Evolutionary conservation across 2,797 vertebrate genomes (phyloP).

Genomic region (Nasua narica): DNA sequence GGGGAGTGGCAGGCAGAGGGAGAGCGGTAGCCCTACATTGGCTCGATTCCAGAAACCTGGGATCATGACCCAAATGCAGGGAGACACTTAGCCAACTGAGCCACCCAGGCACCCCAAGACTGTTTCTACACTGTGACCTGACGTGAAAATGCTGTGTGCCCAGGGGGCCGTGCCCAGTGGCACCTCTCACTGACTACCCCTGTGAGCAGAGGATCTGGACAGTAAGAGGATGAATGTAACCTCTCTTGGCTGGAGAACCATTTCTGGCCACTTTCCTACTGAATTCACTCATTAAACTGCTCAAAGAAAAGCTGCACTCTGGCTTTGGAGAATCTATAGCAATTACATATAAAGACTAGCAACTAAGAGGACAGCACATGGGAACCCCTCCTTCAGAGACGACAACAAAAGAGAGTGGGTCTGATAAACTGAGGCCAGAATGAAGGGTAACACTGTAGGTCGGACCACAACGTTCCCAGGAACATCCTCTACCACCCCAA

Average conservation of each 20-base stretch:
- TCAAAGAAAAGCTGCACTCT: constrained; percentile 50
- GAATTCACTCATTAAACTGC: constrained; percentile 72
- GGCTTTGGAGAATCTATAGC: constrained; percentile 35
- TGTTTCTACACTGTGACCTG: background rate
- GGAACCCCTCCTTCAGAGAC: constrained; percentile 38
- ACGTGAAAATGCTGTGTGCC: background rate
- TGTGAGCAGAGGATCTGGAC: constrained; percentile 63
- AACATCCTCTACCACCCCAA: background rate
- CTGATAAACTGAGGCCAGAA: background rate
- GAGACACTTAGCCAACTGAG: background rate
- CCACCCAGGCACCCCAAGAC: background rate
- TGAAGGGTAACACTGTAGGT: background rate
- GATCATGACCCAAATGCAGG: background rate
- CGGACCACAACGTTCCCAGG: background rate
- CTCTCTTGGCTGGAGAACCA: constrained; percentile 32
- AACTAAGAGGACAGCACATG: background rate
- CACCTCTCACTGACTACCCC: constrained; percentile 61
- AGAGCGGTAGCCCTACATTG: too few relatives aligned
- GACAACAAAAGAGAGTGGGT: constrained; percentile 12
- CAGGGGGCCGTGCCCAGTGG: background rate
- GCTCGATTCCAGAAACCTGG: background rate
- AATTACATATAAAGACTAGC: constrained; percentile 23
- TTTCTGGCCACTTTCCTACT: constrained; percentile 79
- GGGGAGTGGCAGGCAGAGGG: too few relatives aligned
- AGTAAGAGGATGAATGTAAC: background rate